Evolutionary conservation across 2,113 vertebrate genomes (phyloP).

Genomic region (Parus major): DNA sequence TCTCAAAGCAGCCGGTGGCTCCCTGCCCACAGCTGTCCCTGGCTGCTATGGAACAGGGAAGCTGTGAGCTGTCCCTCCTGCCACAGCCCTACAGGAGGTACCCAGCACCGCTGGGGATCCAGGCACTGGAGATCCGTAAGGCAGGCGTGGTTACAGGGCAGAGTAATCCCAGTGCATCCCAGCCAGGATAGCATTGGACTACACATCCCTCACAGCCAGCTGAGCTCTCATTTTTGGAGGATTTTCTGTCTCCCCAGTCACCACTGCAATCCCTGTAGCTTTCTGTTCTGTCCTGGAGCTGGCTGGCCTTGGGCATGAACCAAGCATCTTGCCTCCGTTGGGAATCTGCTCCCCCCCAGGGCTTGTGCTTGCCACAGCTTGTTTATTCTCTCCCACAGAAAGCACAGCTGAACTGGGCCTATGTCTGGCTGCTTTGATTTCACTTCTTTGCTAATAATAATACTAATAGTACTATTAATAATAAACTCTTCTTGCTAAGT

Average conservation of each 20-base stretch:
- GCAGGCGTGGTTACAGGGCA: not conserved
- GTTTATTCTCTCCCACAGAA: conserved; percentile 66
- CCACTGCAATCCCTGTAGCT: not conserved
- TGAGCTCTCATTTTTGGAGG: not conserved
- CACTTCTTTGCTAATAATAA: not conserved
- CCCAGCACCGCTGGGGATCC: not conserved
- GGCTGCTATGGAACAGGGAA: not conserved
- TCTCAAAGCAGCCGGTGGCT: not conserved
- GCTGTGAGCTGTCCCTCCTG: not conserved
- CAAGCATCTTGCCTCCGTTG: not conserved
- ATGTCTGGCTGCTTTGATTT: conserved; percentile 34
- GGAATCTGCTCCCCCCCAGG: not conserved
- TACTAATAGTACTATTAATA: not conserved
- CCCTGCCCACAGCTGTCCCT: not conserved
- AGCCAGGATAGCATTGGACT: rapidly evolving
- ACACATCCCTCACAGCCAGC: rapidly evolving
- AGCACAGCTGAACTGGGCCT: conserved; percentile 17
- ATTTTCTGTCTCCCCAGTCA: not conserved
- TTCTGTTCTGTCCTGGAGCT: not conserved
- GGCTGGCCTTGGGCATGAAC: not conserved
- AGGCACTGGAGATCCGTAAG: not conserved
- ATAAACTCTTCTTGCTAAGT: conserved; percentile 4
- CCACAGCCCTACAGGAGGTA: not conserved
- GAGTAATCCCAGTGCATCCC: not conserved
- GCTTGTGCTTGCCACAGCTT: not conserved